Evolutionary conservation across 1,140 invertebrate genomes (phyloP), one percentile per base, ranked within the genome.

Genomic region (Zaprionus camerounensis): DNA sequence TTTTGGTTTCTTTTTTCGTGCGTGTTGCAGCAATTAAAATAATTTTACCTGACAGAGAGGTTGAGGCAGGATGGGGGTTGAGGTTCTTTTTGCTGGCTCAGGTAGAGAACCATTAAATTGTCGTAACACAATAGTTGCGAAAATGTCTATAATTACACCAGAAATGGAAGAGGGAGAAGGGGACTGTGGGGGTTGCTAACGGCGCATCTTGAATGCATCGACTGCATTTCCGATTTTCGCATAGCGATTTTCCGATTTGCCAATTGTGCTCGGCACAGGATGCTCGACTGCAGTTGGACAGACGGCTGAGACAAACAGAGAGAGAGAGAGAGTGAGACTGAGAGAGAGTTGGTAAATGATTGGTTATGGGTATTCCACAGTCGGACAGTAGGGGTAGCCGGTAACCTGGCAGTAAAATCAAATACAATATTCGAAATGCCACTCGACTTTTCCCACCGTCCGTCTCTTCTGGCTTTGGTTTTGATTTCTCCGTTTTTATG

Each of bases 91-190:
- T 58, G 71, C 74, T 73, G 26, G 71, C 62, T 70, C 82, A 87
- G 80, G 84, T 86, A 88, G 72, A 82, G 58, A 77, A 24, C 69
- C 82, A 85, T 86, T 86, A 80, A 87, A 75, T 80, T 78, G 68
- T 81, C 84, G 84, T 78, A 82, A 86, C 83, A 88, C 70, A 86
- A 88, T 86, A 80, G 82, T 77, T 88, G 77, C 77, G 51, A 88
- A 88, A 86, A 83, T 88, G 83, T 86, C 80, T 83, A 71, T 86
- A 86, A 86, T 86, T 86, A 86, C 77, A 70, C 6, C 17, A 59
- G 31, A 76, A 80, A 78, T 87, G 83, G 69, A 13, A 55, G 46
- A 24, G 64, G 53, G 17, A n/a, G 17, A 36, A 36, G 22, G 34
- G 31, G 1, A 15, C 20, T 41, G 51, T 7, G 64, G 63, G 31